phyloP scores from a whole-genome alignment of 2,888 invertebrate species.

The Drosophila paranaensis region DNA sequence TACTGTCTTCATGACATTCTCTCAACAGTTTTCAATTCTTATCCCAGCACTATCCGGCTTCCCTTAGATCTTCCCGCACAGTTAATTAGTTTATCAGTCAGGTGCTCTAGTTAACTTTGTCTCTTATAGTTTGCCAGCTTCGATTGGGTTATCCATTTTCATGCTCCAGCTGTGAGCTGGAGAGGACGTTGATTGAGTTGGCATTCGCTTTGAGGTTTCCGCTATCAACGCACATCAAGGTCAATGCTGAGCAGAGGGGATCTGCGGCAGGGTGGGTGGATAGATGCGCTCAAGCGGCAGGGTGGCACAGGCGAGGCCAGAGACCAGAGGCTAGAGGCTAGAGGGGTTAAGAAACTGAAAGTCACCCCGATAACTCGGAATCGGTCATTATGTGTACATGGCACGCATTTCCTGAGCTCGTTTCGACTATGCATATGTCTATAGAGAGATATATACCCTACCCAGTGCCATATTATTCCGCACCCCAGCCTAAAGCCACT shows the following conservation, averaged over 20 bases:
- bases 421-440: conserved; percentile 1
- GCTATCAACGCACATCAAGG: conserved; percentile 50
- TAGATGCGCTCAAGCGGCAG: conserved; percentile 5
- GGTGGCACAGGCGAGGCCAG: conserved; percentile 8
- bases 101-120: neutral
- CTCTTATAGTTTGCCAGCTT: neutral
- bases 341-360: conserved; percentile 9
- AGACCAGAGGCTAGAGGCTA: neutral
- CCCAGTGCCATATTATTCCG: conserved; percentile 1
- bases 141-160: conserved; percentile 8
- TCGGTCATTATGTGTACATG: conserved; percentile 45
- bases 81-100: conserved; percentile 1
- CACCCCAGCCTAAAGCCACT: conserved; percentile 16
- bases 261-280: conserved; percentile 6
- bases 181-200: conserved; percentile 44
- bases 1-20: neutral
- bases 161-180: conserved; percentile 15
- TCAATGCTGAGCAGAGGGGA: conserved; percentile 27
- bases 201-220: conserved; percentile 51
- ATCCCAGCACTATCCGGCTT: too few relatives aligned
- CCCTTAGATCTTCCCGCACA: neutral
- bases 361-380: conserved; percentile 39
- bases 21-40: neutral
- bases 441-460: neutral
- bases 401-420: conserved; percentile 53